Base-by-base conservation (phyloP, 1,140 invertebrate genomes). In the Calosoma granatense region DNA sequence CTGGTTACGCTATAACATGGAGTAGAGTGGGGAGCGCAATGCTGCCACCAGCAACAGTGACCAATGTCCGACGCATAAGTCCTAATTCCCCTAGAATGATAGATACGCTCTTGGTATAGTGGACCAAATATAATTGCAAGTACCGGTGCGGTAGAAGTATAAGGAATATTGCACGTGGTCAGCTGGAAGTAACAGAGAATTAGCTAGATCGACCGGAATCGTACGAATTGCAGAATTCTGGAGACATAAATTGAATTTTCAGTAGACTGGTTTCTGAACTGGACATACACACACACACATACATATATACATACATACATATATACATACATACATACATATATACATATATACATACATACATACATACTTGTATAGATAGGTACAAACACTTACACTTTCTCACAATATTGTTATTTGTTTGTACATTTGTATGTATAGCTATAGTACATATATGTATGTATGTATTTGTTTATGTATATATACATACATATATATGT, bases 61-160 rank as follows among this genome's bases (percentile, higher is more conserved):
- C 41, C 41, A 47, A 47, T 17, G 41, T 47, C 41, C 41, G 15
- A 17, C 15, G 15, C 41, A 47, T 47, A 47, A 47, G 41, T 12
- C 17, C 41, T 47, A 47, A 47, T 47, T 47, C 41, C 41, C 41
- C 41, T 47, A 47, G 41, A 47, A 47, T 47, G 41, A 47, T 47
- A 47, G 41, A 47, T 47, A 47, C 15, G 41, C 4, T 47, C 9
- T 11, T 3, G 17, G 4, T 4, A 17, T 3, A 47, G 41, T 47
- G 6, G 41, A 11, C 6, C 41, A 47, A 9, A 17, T 12, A 47
- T 47, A 47, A 11, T n/a, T 36, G n/a, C 6, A 36, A 36, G 26
- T n/a, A 11, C 9, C 41, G 9, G 41, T 12, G 15, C 9, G 9
- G 17, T 12, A 11, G 9, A 4, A 47, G 41, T 47, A 3, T 9